Evolutionary conservation across 2,797 vertebrate species (phyloP).

Genomic region (Zalophus californianus): DNA sequence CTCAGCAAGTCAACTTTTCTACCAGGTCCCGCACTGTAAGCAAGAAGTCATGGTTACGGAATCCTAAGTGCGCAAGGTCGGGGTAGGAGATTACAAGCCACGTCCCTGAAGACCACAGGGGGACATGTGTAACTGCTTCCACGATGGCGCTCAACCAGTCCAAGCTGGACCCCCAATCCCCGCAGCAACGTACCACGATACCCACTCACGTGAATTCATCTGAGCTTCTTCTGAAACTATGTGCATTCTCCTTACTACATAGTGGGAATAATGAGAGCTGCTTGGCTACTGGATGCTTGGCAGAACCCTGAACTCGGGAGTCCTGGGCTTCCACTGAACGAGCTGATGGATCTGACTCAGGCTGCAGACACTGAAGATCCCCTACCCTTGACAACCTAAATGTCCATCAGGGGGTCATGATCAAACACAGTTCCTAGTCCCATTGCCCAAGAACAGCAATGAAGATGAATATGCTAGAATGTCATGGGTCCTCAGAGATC

Average conservation of each 20-base stretch:
- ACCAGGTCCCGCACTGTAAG: not conserved
- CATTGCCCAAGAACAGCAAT: not conserved
- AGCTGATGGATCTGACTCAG: not conserved
- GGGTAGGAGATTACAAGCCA: not conserved
- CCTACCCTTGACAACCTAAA: not conserved
- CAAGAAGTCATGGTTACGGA: not conserved
- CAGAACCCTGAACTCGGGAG: not conserved
- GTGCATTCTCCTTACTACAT: not conserved
- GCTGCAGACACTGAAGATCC: not conserved
- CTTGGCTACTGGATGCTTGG: not conserved
- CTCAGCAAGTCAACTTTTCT: not conserved
- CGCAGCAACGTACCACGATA: not conserved
- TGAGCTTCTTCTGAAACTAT: not conserved
- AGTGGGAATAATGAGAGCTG: not conserved
- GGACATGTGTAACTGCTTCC: not conserved
- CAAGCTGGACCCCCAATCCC: not conserved
- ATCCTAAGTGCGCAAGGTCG: not conserved
- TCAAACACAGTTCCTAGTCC: not conserved
- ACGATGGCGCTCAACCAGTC: not conserved
- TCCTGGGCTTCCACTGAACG: not conserved
- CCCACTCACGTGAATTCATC: not conserved
- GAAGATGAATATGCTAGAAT: not conserved
- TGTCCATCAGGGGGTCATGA: not conserved
- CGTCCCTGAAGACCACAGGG: not conserved
- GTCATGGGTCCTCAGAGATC: not conserved